Evolutionary conservation across 2,113 vertebrate genomes (phyloP).

Genomic region (Corydoras maculifer): DNA sequence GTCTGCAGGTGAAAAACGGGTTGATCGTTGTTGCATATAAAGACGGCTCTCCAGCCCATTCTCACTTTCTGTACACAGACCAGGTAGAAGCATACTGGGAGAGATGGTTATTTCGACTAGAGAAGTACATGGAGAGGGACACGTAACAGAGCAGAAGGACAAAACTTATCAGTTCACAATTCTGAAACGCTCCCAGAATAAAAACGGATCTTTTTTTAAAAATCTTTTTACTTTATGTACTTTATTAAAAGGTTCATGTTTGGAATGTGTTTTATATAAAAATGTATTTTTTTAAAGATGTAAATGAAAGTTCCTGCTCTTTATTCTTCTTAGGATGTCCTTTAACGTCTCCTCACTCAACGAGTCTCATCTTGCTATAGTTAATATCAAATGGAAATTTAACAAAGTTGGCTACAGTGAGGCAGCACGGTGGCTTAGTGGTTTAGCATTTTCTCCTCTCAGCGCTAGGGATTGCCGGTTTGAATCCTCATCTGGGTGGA

Average conservation of each 20-base stretch:
- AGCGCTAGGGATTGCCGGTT: too few species aligned
- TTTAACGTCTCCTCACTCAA: constrained; percentile 47
- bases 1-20: constrained; percentile 76
- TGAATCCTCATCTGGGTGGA: too few species aligned
- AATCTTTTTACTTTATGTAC: too few species aligned
- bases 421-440: too few species aligned
- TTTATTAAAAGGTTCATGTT: too few species aligned
- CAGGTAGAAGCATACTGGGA: constrained; percentile 79
- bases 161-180: background rate
- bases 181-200: too few species aligned
- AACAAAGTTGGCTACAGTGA: constrained; percentile 3
- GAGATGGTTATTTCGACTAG: constrained; percentile 83
- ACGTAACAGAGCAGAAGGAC: background rate
- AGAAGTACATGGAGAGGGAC: constrained; percentile 68
- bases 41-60: constrained; percentile 81
- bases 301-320: background rate
- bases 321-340: constrained; percentile 32
- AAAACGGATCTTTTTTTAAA: too few species aligned
- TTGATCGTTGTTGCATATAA: constrained; percentile 92
- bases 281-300: too few species aligned
- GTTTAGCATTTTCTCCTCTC: too few species aligned
- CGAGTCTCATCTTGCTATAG: constrained; percentile 51
- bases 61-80: constrained; percentile 71
- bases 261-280: too few species aligned
- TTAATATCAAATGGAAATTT: constrained; percentile 57